Percentiles rank a stretch among this genome's conserved stretches.
Evolutionary conservation across 2,888 invertebrate species (phyloP).

Genomic region (Anthoptus insignis): DNA sequence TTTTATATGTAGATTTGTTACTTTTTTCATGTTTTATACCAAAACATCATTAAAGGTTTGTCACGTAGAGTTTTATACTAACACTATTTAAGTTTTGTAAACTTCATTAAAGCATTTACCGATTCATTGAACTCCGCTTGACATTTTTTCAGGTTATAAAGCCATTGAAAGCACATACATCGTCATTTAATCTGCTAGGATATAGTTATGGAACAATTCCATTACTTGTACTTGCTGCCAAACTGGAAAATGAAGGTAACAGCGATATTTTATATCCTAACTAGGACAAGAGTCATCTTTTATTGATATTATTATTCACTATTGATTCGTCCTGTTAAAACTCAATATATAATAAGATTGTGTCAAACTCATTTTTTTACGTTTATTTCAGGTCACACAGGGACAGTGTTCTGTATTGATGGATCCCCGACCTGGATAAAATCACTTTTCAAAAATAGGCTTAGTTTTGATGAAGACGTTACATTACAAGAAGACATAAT

Average conservation of each 20-base stretch:
- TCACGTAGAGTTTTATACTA: no score
- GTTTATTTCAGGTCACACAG: neutral
- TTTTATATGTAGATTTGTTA: no score
- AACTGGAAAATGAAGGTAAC: neutral
- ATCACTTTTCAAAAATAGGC: neutral
- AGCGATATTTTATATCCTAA: no score
- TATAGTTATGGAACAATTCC: conserved; percentile 2
- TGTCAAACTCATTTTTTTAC: no score
- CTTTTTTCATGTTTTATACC: no score
- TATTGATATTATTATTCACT: neutral
- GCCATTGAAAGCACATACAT: neutral
- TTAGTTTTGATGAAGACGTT: neutral
- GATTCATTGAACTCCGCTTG: no score
- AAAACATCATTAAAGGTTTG: no score
- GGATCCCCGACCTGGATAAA: neutral
- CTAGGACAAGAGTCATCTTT: no score
- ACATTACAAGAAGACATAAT: neutral
- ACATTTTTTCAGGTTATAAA: neutral
- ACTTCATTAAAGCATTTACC: no score
- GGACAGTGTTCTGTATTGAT: conserved; percentile 2
- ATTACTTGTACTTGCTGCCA: neutral
- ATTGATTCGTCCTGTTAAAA: no score
- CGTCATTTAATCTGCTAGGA: neutral
- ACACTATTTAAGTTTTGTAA: no score
- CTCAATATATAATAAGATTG: no score